A percentile compares a stretch with the other conserved stretches of the same genome.
Evolutionary conservation across 2,113 vertebrate species (phyloP).

Genomic region (Cyprinus carpio): DNA sequence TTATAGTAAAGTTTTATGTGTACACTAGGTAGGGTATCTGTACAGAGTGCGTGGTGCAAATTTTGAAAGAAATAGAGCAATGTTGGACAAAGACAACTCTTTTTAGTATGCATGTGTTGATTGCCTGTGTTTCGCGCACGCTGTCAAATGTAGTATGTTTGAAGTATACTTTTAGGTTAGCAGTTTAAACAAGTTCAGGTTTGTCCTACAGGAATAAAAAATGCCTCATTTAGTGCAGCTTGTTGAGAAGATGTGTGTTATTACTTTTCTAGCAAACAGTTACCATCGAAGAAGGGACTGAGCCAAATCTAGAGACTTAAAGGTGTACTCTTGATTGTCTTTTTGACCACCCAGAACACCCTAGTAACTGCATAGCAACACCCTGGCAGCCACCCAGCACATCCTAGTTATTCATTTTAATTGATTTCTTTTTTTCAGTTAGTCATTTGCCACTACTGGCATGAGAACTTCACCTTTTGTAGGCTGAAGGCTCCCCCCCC

Average conservation of each 20-base stretch:
- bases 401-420: neutral
- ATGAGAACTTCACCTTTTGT: neutral
- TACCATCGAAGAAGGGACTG: neutral
- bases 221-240: too few species aligned
- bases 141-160: neutral
- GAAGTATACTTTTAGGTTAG: neutral
- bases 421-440: neutral
- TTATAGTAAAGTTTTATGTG: neutral
- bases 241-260: too few species aligned
- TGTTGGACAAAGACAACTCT: neutral
- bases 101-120: too few species aligned
- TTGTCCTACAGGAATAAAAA: neutral
- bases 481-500: neutral
- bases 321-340: neutral
- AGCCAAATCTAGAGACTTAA: neutral
- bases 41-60: neutral
- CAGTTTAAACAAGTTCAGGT: neutral
- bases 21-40: too few species aligned
- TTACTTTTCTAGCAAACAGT: neutral
- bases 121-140: neutral
- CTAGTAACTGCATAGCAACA: constrained; percentile 15
- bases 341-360: neutral
- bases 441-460: neutral
- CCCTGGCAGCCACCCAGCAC: neutral
- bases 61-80: neutral